Conservation (phyloP, 2,888 invertebrate species). For the Busseola fusca region DNA sequence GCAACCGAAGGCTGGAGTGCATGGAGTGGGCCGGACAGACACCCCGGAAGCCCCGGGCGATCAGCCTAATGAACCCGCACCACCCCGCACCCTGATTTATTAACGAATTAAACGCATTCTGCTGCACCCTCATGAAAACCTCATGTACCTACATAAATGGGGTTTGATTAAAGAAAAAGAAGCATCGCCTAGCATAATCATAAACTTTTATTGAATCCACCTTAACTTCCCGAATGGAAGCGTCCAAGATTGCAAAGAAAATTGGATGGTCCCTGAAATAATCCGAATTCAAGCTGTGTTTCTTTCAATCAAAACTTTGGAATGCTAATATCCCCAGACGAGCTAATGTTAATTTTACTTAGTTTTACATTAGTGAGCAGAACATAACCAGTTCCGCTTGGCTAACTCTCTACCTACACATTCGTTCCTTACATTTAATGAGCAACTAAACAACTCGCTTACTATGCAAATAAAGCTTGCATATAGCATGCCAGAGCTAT, state of each 20-base stretch:
- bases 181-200: slow-evolving; percentile 32
- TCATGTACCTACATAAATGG: slow-evolving; percentile 56
- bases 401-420: slow-evolving; percentile 73
- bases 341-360: slow-evolving; percentile 64
- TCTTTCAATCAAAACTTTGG: slow-evolving; percentile 47
- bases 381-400: slow-evolving; percentile 72
- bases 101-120: slow-evolving; percentile 89
- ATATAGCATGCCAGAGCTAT: slow-evolving; percentile 68
- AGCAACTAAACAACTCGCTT: slow-evolving; percentile 76
- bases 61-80: slow-evolving; percentile 87
- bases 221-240: slow-evolving; percentile 36
- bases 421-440: slow-evolving; percentile 76
- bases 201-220: slow-evolving; percentile 47
- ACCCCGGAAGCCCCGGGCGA: slow-evolving; percentile 86
- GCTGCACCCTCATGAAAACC: slow-evolving; percentile 83
- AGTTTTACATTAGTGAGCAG: slow-evolving; percentile 65
- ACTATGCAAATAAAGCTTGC: slow-evolving; percentile 78
- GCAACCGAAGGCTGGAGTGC: slow-evolving; percentile 75
- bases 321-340: slow-evolving; percentile 30
- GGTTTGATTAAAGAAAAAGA: slow-evolving; percentile 50
- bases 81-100: slow-evolving; percentile 88
- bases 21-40: slow-evolving; percentile 77
- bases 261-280: slow-evolving; percentile 38
- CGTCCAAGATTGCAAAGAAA: slow-evolving; percentile 32
- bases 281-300: slow-evolving; percentile 38